Evolutionary conservation across 2,797 vertebrate species (phyloP).

Genomic region (Spatula versicolor): DNA sequence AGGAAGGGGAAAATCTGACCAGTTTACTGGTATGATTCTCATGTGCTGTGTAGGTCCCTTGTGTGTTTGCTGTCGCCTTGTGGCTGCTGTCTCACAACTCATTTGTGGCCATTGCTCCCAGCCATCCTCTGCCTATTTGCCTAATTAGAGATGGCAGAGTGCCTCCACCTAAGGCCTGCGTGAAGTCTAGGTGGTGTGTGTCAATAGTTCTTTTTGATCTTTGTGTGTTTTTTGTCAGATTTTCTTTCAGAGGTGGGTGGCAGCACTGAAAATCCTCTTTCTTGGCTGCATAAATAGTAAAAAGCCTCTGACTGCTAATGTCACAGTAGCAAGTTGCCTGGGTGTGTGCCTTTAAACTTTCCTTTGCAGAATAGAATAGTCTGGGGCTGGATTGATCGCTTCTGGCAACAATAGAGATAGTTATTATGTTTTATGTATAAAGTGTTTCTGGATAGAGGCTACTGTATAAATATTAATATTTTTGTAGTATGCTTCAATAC

Average conservation of each 20-base stretch:
- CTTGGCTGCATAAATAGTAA: neutral
- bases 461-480: neutral
- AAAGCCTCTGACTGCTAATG: neutral
- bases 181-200: neutral
- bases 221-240: neutral
- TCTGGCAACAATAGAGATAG: neutral
- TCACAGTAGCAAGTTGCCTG: accelerated
- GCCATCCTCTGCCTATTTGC: neutral
- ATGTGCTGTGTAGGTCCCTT: accelerated
- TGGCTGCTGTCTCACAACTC: neutral
- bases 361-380: neutral
- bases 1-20: neutral
- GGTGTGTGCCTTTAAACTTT: neutral
- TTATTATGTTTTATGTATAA: neutral
- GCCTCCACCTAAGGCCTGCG: neutral
- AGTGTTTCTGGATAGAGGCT: neutral
- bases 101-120: neutral
- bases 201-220: neutral
- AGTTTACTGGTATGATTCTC: accelerated
- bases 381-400: neutral
- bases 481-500: neutral
- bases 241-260: neutral
- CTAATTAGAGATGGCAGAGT: neutral
- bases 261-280: neutral
- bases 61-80: slow-evolving; percentile 42